Evolutionary conservation across 2,888 invertebrate species (phyloP), one percentile per base, ranked within the genome.

Genomic region (Brachyptera risi): DNA sequence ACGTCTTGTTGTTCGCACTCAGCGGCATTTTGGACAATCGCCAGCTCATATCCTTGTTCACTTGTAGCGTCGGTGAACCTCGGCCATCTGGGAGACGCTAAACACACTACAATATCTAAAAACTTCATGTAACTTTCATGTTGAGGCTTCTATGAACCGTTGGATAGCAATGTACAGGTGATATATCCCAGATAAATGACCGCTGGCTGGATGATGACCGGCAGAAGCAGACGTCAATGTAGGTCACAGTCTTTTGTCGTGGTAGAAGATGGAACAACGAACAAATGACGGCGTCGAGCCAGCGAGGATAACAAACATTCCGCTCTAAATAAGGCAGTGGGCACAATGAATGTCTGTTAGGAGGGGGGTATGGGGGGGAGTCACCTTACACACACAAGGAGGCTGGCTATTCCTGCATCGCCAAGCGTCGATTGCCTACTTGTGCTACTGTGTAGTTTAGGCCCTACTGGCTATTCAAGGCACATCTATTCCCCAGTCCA

Each of bases 251-350:
- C 54, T 35, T 37, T 37, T 54, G 50, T 26, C 31, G 24, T 21
- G 21, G 24, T 17, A 13, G 19, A 17, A n/a, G 35, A 35, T 35
- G 35, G 24, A 37, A 35, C 19, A 37, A 35, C 19, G 54, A 37
- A n/a, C 19, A 31, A 37, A 37, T 37, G 35, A 19, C 54, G 54
- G 21, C 47, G 54, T 3, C 37, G 37, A 54, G 54, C 37, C 35
- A 42, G 44, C 24, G 37, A 26, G 24, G 56, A 47, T 56, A 62
- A 59, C 63, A 61, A 63, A 61, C 63, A 63, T 63, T 63, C 63
- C 63, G 54, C 58, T 61, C 63, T 63, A 63, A 63, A 63, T 63
- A 63, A 61, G 63, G 63, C 42, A 35, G 60, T 60, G 63, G 61
- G 59, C 61, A 63, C 59, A 61, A 61, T 63, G 61, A 59, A 59